phyloP scores from a whole-genome alignment of 1,140 invertebrate genomes.

The Oncopodura yosiiana region DNA sequence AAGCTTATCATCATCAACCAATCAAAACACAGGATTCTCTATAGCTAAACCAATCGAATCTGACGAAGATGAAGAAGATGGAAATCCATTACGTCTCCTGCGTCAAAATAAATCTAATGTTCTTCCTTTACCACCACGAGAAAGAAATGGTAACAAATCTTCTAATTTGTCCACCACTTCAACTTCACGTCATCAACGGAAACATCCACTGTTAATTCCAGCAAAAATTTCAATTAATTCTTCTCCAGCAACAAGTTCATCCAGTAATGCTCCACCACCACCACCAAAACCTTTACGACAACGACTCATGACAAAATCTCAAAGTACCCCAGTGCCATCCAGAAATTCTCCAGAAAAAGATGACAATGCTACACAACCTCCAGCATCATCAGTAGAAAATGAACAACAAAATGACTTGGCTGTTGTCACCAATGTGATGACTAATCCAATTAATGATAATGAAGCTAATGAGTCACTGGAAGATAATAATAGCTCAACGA shows the following conservation, averaged over 20 bases:
- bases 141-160: conserved; percentile 46
- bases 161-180: conserved; percentile 52
- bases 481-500: conserved; percentile 4
- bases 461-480: too few relatives aligned
- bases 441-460: neutral
- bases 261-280: too few relatives aligned
- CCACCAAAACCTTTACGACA: conserved; percentile 22
- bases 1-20: too few relatives aligned
- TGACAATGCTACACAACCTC: too few relatives aligned
- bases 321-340: too few relatives aligned
- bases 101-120: conserved; percentile 38
- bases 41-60: conserved; percentile 6
- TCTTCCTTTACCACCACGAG: conserved; percentile 70
- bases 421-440: neutral
- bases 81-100: conserved; percentile 63
- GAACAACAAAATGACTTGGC: too few relatives aligned
- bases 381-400: too few relatives aligned
- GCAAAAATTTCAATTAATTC: conserved; percentile 13
- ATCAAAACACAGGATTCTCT: neutral
- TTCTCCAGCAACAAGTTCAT: too few relatives aligned
- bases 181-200: conserved; percentile 68
- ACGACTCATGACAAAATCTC: too few relatives aligned
- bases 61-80: conserved; percentile 41
- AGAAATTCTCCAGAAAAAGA: too few relatives aligned
- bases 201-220: conserved; percentile 77